Evolutionary conservation across 2,797 vertebrate species (phyloP), one percentile per base, ranked within the genome.

Genomic region (Tachyglossus aculeatus): DNA sequence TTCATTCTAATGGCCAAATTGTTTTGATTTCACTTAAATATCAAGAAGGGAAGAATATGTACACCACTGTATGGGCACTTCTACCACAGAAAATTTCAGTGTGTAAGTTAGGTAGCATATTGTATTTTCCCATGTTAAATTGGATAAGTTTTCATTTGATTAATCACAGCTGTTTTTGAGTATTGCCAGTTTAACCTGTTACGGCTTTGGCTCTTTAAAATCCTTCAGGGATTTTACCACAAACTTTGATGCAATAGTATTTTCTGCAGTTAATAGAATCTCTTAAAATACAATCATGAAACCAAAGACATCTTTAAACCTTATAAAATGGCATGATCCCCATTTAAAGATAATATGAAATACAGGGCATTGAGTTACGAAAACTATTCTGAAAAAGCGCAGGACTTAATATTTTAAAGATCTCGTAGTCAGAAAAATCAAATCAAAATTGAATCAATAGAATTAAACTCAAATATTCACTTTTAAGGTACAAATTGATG

Each of bases 401-500:
- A 41, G 22, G 25, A 31, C 24, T 48, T 34, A 13, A 0, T 52
- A 48, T 69, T 70, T 81, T 57, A 60, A 56, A 80, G 61, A n/a
- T n/a, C n/a, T n/a, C n/a, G n/a, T n/a, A n/a, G n/a, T 3, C 41
- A 71, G 72, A 71, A 80, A 81, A 78, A 50, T 38, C 27, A 65
- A 37, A 21, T 39, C 66, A 39, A 18, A 65, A 72, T 76, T 55
- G 77, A 62, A 71, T 22, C 48, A 73, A 77, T 81, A 68, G 21
- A 50, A 16, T 21, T 66, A 57, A 67, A 39, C 56, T 73, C 36
- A 78, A 40, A 25, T 27, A 39, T 67, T 81, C 75, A 77, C 58
- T 81, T 21, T 80, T 37, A 41, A 38, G 58, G 71, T 68, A 71
- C 29, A 82, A 81, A 38, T 54, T 75, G 55, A 73, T 57, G 56